Conservation (phyloP, 2,888 invertebrate species). For the Drosophila nr. perissopoda region DNA sequence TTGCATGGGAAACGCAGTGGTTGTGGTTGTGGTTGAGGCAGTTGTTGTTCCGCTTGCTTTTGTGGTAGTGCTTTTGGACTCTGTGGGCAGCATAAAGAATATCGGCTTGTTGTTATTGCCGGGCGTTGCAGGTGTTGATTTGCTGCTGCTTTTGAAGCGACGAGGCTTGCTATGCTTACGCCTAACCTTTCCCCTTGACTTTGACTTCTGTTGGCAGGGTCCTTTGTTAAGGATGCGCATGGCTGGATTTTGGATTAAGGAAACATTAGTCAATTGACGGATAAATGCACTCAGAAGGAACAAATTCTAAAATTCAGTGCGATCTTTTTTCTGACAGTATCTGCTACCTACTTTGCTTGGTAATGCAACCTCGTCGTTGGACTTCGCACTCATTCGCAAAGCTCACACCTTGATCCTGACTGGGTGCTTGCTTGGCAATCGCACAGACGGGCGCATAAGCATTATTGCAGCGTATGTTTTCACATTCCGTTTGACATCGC, state of each 20-base stretch:
- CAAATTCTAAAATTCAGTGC: not conserved
- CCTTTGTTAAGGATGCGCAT: constrained; percentile 49
- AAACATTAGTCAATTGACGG: not conserved
- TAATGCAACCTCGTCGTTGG: constrained; percentile 49
- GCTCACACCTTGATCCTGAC: constrained; percentile 29
- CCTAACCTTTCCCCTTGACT: constrained; percentile 11
- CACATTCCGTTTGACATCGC: constrained; percentile 51
- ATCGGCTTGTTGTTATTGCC: not conserved
- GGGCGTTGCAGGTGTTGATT: not conserved
- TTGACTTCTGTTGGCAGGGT: constrained; percentile 35
- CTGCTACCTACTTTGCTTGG: constrained; percentile 47
- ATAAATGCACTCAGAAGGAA: not conserved
- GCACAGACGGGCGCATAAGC: constrained; percentile 56
- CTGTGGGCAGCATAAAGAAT: not conserved
- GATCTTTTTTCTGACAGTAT: not conserved
- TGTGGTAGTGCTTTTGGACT: not conserved
- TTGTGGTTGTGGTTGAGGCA: constrained; percentile 5
- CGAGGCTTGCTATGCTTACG: constrained; percentile 29
- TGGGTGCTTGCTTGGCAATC: constrained; percentile 11
- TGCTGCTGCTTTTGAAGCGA: not conserved
- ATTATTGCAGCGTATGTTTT: constrained; percentile 43
- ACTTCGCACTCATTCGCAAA: constrained; percentile 65
- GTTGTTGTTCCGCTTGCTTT: constrained; percentile 11
- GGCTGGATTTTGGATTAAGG: constrained; percentile 14
- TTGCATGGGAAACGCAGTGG: constrained; percentile 38